Evolutionary conservation across 2,888 invertebrate species (phyloP).

Genomic region (Liodrosophila aerea): DNA sequence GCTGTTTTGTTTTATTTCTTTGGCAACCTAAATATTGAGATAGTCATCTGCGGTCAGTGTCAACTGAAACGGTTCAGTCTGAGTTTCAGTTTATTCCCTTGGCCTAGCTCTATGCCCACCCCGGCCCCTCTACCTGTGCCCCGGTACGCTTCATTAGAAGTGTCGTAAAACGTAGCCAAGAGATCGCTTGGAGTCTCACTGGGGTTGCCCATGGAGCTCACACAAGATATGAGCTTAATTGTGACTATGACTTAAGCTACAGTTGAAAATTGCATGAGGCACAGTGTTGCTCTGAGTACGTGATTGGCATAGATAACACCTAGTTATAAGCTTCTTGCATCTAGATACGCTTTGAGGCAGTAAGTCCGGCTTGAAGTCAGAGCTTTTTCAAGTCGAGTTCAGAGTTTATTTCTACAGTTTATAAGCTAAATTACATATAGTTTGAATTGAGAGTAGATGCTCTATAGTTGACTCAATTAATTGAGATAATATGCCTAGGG

Average conservation of each 20-base stretch:
- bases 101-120: constrained; percentile 8
- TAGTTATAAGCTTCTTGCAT: constrained; percentile 4
- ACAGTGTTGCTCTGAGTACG: constrained; percentile 28
- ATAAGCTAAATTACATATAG: no score
- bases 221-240: constrained; percentile 37
- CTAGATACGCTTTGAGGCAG: neutral
- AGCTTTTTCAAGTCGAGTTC: no score
- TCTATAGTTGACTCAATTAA: neutral
- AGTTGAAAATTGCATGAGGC: constrained; percentile 35
- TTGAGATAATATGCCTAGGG: neutral
- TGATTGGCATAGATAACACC: constrained; percentile 34
- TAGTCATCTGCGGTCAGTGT: constrained; percentile 72
- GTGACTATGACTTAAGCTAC: constrained; percentile 24
- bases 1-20: constrained; percentile 56
- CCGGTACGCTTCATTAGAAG: constrained; percentile 60
- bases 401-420: no score
- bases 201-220: constrained; percentile 6
- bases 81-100: constrained; percentile 30
- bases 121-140: constrained; percentile 29
- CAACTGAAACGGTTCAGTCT: constrained; percentile 49
- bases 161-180: constrained; percentile 46
- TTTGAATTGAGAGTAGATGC: no score
- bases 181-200: constrained; percentile 22
- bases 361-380: neutral
- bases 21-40: constrained; percentile 72